Percentiles rank a stretch among this genome's conserved stretches.
Conservation (phyloP, 2,113 vertebrate species). For the Girardinichthys multiradiatus region DNA sequence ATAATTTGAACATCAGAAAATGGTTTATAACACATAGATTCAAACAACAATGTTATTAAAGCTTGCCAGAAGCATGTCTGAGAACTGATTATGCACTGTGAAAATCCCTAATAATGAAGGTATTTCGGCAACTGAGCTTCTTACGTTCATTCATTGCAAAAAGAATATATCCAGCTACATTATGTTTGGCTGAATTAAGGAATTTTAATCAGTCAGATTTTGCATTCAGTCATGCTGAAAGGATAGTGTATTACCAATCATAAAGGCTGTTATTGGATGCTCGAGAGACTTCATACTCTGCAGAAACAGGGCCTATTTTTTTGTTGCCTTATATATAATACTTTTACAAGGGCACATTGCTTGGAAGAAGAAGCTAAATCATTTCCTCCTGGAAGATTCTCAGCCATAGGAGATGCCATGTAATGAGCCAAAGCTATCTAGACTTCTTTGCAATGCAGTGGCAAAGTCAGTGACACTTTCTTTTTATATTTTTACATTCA, state of each 20-base stretch:
- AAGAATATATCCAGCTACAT: constrained; percentile 48
- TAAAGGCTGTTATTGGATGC: constrained; percentile 52
- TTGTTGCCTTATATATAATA: constrained; percentile 27
- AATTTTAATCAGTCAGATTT: constrained; percentile 58
- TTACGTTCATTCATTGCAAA: constrained; percentile 50
- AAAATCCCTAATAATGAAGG: constrained; percentile 62
- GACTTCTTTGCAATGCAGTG: not conserved
- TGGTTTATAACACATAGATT: constrained; percentile 43
- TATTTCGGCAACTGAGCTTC: constrained; percentile 53
- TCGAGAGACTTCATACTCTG: constrained; percentile 23
- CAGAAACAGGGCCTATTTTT: constrained; percentile 27
- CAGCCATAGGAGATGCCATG: not conserved
- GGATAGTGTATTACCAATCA: constrained; percentile 39
- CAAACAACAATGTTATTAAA: constrained; percentile 53
- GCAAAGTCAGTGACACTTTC: not conserved
- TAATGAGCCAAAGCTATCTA: not conserved
- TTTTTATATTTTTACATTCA: constrained; percentile 1
- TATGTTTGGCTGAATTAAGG: constrained; percentile 54
- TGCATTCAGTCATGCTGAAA: constrained; percentile 58
- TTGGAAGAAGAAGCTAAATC: constrained; percentile 2
- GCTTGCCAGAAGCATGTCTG: constrained; percentile 45
- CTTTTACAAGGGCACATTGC: constrained; percentile 26
- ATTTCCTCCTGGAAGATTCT: not conserved
- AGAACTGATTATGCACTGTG: constrained; percentile 57
- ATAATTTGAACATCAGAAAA: constrained; percentile 45